Conservation (phyloP, 2,113 vertebrate species). For the Protobothrops flavoviridis region DNA sequence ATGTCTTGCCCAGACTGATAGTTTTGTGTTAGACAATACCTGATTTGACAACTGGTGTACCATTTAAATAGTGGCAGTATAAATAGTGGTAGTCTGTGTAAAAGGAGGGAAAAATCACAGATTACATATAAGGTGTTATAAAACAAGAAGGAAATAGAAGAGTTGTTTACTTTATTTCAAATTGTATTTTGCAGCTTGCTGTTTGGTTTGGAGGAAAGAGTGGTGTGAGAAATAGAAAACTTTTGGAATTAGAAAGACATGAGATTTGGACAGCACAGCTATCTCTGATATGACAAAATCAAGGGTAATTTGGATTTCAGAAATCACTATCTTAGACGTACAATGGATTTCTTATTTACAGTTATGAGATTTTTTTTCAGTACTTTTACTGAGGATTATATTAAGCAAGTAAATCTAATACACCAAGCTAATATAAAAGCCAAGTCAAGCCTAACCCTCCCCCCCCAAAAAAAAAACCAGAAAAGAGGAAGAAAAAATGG, state of each 20-base stretch:
- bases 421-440: no score
- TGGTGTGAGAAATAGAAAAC: neutral
- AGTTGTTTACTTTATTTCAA: neutral
- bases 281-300: neutral
- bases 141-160: neutral
- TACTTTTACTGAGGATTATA: no score
- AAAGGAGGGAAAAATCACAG: neutral
- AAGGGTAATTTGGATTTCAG: neutral
- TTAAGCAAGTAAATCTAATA: no score
- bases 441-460: no score
- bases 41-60: neutral
- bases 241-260: neutral
- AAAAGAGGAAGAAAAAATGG: no score
- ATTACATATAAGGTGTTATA: neutral
- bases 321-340: neutral
- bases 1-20: neutral
- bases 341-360: neutral
- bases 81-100: neutral
- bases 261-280: neutral
- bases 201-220: neutral
- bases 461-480: no score
- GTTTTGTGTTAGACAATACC: neutral
- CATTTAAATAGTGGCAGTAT: neutral
- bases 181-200: neutral
- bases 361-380: neutral